Conservation (phyloP, 1,140 invertebrate genomes). For the Scaptomyza montana region DNA sequence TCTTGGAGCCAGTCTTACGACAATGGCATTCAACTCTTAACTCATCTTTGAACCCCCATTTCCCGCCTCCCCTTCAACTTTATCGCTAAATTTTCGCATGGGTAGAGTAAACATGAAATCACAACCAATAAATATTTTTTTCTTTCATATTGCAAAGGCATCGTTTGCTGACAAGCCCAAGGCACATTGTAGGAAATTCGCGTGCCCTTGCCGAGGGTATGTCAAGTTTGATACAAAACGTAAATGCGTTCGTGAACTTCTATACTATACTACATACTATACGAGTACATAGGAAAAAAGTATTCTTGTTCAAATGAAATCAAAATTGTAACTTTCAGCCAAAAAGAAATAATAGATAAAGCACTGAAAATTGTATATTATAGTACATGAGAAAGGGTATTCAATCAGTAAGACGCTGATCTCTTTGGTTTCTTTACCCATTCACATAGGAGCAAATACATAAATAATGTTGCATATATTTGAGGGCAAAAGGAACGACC, state of each 20-base stretch:
- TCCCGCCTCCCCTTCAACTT: not conserved
- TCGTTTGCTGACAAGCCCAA: conserved; percentile 15
- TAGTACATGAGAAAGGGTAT: conserved; percentile 8
- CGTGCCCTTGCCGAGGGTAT: not conserved
- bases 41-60: not conserved
- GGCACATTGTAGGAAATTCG: conserved; percentile 17
- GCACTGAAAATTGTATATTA: too few relatives aligned
- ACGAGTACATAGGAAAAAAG: too few relatives aligned
- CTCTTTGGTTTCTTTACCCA: conserved; percentile 7
- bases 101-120: conserved; percentile 19
- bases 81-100: not conserved
- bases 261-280: not conserved
- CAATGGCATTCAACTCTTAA: not conserved
- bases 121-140: conserved; percentile 17
- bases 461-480: conserved; percentile 34
- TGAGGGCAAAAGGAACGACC: not conserved
- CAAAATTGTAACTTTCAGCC: too few relatives aligned
- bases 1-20: not conserved
- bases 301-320: not conserved
- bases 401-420: not conserved
- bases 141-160: conserved; percentile 17
- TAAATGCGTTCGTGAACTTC: not conserved
- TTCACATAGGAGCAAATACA: conserved; percentile 16
- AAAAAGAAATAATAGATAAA: too few relatives aligned
- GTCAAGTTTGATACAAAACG: not conserved